Conservation (phyloP, 2,797 vertebrate species). For the Sebastes diploproa region DNA sequence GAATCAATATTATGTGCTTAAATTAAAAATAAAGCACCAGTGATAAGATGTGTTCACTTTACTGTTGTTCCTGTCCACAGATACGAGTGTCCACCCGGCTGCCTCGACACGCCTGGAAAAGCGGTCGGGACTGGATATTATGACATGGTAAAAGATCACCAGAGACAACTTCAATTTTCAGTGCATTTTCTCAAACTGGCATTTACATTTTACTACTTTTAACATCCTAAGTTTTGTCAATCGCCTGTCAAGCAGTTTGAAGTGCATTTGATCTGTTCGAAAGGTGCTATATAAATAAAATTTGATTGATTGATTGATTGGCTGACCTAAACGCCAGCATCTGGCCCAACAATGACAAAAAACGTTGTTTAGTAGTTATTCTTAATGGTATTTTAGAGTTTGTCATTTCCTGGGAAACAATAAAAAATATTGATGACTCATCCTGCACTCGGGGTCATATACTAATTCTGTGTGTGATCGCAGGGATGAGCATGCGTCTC, state of each 20-base stretch:
- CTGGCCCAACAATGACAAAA: no score
- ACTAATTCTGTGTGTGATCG: no score
- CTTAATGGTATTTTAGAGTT: no score
- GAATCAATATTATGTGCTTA: neutral
- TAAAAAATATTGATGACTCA: no score
- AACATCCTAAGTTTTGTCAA: no score
- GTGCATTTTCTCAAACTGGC: neutral
- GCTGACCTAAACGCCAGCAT: neutral
- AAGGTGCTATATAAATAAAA: neutral
- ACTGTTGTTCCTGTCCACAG: conserved; percentile 68
- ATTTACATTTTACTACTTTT: no score
- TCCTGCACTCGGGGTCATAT: no score
- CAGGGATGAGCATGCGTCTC: neutral
- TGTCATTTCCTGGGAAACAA: no score
- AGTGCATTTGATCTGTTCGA: neutral
- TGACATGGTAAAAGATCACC: conserved; percentile 89
- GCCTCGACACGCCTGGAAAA: conserved; percentile 88
- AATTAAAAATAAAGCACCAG: neutral
- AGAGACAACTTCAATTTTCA: neutral
- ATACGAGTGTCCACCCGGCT: conserved; percentile 96
- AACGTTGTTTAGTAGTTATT: fast-evolving
- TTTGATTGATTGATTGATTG: neutral
- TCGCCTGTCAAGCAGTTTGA: neutral
- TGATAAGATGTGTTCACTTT: neutral
- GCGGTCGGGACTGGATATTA: conserved; percentile 94